Conservation (phyloP, 2,113 vertebrate species). For the Ginglymostoma cirratum region DNA sequence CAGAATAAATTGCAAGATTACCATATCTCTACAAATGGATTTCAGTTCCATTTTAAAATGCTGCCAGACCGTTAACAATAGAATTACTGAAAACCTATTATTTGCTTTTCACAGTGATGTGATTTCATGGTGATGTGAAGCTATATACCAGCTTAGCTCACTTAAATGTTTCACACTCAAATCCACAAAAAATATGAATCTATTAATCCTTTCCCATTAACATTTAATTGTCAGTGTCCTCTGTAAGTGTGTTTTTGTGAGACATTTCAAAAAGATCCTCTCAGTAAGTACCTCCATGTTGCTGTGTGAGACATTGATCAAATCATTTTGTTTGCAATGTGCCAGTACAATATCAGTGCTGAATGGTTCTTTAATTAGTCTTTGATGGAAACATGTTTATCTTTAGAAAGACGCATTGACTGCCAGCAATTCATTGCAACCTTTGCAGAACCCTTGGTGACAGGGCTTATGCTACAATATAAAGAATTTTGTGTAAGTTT, state of each 20-base stretch:
- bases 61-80: not conserved
- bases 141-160: not conserved
- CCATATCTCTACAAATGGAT: not conserved
- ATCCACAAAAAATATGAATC: not conserved
- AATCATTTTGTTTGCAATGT: not conserved
- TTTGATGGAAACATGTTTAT: conserved; percentile 27
- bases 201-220: conserved; percentile 5
- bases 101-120: conserved; percentile 6
- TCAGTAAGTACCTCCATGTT: not conserved
- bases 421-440: not conserved
- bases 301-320: not conserved
- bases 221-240: not conserved
- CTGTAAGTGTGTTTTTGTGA: not conserved
- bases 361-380: conserved; percentile 15
- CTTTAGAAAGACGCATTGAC: conserved; percentile 7
- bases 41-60: not conserved
- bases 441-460: not conserved
- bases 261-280: not conserved
- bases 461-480: not conserved
- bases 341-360: not conserved
- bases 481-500: not conserved
- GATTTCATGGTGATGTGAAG: conserved; percentile 10
- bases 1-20: not conserved
- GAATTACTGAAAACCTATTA: conserved; percentile 8
- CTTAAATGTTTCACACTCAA: not conserved